Evolutionary conservation across 2,797 vertebrate species (phyloP), one percentile per base, ranked within the genome.

Genomic region (Cyclura pinguis): DNA sequence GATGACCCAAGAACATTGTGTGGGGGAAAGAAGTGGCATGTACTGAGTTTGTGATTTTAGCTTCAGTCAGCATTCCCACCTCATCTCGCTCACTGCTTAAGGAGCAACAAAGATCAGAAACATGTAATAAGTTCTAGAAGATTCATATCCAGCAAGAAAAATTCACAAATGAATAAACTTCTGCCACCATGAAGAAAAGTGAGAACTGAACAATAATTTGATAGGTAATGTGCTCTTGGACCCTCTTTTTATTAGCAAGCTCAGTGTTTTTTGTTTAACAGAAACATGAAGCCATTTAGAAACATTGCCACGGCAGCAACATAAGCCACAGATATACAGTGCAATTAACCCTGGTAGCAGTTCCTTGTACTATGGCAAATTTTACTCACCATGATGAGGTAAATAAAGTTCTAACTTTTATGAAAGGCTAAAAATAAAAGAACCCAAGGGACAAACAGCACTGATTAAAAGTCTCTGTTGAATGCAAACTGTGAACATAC

Each of bases 401-500:
- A 95, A 72, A 93, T 80, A 94, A 32, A 94, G 90, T 67, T 94
- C 89, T 92, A 84, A 84, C 88, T 95, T 96, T 88, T 91, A 72
- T 84, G 77, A 95, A 92, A 62, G 92, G 84, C 57, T 95, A 91
- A 91, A 97, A 95, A 89, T 91, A 91, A 84, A 89, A 72, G 35
- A 92, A 62, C 88, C 93, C 80, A 92, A 90, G 94, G 95, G 89
- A 92, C 4, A 93, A 74, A 72, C 50, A 93, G 29, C 8, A 57
- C 91, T 86, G 93, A 95, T 96, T 94, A 94, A 94, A 97, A 94
- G 90, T 35, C 69, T 95, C 94, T 95, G 55, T 91, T 76, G 92
- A 96, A 93, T 80, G 78, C 87, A 95, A 95, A 93, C 85, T 96
- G 94, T 87, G 92, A 95, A 95, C 92, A 95, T 92, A 90, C 90